phyloP scores from a whole-genome alignment of 2,888 invertebrate genomes.

The Acleris literana region DNA sequence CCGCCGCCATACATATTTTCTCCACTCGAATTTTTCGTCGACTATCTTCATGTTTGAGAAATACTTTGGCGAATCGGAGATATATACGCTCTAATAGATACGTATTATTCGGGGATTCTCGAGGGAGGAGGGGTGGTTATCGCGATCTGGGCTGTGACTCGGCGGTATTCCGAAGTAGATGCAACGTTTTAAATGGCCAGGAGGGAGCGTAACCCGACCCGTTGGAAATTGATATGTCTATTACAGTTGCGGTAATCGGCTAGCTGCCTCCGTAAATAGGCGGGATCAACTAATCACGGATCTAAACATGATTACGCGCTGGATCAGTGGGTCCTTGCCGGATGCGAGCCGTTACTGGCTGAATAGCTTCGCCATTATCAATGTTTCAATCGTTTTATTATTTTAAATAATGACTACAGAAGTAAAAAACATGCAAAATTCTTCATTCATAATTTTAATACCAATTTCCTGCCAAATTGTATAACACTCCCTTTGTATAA shows the following conservation, averaged over 20 bases:
- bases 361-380: neutral
- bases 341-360: neutral
- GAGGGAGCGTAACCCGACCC: slow-evolving; percentile 35
- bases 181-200: slow-evolving; percentile 54
- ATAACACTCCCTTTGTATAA: too few relatives aligned
- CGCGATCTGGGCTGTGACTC: slow-evolving; percentile 57
- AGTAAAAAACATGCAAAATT: too few relatives aligned
- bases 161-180: slow-evolving; percentile 62
- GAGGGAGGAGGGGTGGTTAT: slow-evolving; percentile 61
- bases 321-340: slow-evolving; percentile 13
- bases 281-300: slow-evolving; percentile 34
- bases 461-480: too few relatives aligned
- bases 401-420: too few relatives aligned
- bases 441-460: too few relatives aligned
- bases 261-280: slow-evolving; percentile 32
- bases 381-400: too few relatives aligned
- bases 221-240: slow-evolving; percentile 41
- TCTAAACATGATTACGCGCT: slow-evolving; percentile 32
- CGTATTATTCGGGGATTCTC: slow-evolving; percentile 77
- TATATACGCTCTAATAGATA: slow-evolving; percentile 81
- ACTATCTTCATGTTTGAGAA: slow-evolving; percentile 82
- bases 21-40: slow-evolving; percentile 82
- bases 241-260: slow-evolving; percentile 38
- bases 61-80: slow-evolving; percentile 81
- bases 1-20: slow-evolving; percentile 79